These are phyloP conservation scores for Monoplex corrugatus DNA, from an alignment of 2,888 invertebrate genomes.

Conservation along the genomic window DNA sequence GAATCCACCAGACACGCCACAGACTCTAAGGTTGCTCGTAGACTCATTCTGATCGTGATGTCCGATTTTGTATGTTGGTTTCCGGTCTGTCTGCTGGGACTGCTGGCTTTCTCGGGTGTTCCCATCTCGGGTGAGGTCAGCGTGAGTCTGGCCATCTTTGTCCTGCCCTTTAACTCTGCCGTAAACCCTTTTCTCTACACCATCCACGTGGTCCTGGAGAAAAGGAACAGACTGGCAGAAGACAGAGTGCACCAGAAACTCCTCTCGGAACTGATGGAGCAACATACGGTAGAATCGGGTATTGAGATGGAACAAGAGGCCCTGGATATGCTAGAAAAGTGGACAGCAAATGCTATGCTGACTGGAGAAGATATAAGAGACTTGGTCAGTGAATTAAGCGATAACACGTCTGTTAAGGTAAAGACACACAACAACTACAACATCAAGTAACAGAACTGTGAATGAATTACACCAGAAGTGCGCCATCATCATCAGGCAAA, in stretches of 20 bases:
- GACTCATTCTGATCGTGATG: conserved; percentile 36
- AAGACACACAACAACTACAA: too few relatives aligned
- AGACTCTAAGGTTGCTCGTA: conserved; percentile 49
- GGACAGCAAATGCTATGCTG: too few relatives aligned
- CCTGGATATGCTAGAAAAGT: too few relatives aligned
- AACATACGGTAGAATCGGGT: too few relatives aligned
- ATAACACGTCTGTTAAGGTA: too few relatives aligned
- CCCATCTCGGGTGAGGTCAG: conserved; percentile 44
- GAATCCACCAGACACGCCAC: not conserved
- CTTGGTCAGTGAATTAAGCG: too few relatives aligned
- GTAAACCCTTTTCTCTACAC: conserved; percentile 80
- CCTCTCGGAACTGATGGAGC: too few relatives aligned
- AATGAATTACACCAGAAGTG: too few relatives aligned
- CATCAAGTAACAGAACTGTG: too few relatives aligned
- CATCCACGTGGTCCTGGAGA: not conserved
- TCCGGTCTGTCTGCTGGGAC: conserved; percentile 47
- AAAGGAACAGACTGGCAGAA: conserved; percentile 18
- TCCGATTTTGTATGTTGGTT: conserved; percentile 54
- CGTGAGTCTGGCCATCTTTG: conserved; percentile 76
- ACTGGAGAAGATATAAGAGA: too few relatives aligned
- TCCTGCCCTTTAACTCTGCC: conserved; percentile 83
- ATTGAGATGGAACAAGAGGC: too few relatives aligned
- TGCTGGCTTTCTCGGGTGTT: conserved; percentile 36
- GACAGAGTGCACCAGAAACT: conserved; percentile 68
- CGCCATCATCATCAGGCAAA: too few relatives aligned